These are phyloP conservation scores for Chrysemys picta DNA, from an alignment of 2,113 vertebrate genomes.

Conservation along the genomic window DNA sequence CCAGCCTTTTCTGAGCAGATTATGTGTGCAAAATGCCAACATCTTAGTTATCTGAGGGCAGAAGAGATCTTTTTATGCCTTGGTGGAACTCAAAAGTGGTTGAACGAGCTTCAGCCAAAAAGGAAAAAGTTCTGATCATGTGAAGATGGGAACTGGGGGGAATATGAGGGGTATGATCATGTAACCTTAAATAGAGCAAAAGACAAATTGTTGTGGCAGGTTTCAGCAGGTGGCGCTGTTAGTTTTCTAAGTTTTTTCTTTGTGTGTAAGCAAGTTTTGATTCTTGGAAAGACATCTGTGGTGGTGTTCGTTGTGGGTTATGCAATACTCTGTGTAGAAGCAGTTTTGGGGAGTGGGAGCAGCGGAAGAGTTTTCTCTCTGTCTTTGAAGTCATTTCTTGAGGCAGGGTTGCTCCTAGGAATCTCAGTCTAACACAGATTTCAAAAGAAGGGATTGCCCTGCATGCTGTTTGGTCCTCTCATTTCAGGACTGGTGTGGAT, in stretches of 20 bases:
- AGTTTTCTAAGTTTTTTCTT: background rate
- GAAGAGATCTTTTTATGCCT: conserved; percentile 37
- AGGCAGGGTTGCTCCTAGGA: background rate
- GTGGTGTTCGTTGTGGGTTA: background rate
- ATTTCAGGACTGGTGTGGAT: background rate
- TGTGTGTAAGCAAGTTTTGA: background rate
- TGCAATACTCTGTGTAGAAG: background rate
- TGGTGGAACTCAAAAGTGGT: background rate
- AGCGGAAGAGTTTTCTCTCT: background rate
- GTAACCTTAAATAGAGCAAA: background rate
- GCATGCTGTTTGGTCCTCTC: background rate
- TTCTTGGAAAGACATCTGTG: background rate
- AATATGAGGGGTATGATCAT: background rate
- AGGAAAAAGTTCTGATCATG: background rate
- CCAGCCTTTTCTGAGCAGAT: background rate
- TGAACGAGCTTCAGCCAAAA: conserved; percentile 43
- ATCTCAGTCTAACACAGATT: too few species aligned
- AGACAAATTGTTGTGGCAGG: background rate
- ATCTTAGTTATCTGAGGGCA: conserved; percentile 27
- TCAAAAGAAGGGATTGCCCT: background rate
- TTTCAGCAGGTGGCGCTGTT: conserved; percentile 3
- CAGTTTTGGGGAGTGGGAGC: background rate
- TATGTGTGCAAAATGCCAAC: background rate
- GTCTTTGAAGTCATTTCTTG: background rate
- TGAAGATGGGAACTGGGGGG: conserved; percentile 8